A percentile compares a stretch with the other conserved stretches of the same genome.
Conservation (phyloP, 92 coral and sea anemone genomes). For the Paragorgia papillata region DNA sequence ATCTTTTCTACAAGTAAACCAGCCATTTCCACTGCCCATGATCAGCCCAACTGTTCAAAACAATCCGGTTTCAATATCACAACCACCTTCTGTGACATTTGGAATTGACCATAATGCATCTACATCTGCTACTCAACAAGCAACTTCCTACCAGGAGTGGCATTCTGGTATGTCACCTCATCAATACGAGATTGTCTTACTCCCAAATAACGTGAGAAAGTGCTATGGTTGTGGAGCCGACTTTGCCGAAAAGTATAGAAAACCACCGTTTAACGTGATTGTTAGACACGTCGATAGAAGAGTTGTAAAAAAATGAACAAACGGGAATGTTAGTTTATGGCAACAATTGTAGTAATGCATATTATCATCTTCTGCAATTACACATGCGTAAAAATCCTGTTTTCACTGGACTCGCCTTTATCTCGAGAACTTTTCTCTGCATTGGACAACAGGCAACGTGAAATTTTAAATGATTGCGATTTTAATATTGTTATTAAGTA, state of each 20-base stretch:
- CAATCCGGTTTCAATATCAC: no score
- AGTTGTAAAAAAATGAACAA: no score
- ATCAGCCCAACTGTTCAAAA: no score
- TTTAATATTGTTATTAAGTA: conserved; percentile 4
- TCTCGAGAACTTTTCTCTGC: background rate
- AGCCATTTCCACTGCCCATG: no score
- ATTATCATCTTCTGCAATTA: conserved; percentile 35
- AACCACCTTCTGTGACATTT: no score
- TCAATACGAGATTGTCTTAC: background rate
- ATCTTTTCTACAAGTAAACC: no score
- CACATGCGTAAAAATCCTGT: conserved; percentile 54
- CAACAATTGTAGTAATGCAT: conserved; percentile 42
- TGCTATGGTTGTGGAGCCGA: conserved; percentile 62
- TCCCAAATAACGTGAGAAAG: conserved; percentile 43
- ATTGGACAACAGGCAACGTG: conserved; percentile 4
- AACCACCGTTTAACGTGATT: conserved; percentile 26
- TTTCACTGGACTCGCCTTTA: conserved; percentile 47
- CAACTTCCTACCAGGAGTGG: no score
- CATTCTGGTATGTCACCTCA: no score
- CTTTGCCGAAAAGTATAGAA: conserved; percentile 37
- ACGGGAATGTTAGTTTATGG: no score
- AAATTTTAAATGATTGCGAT: conserved; percentile 1
- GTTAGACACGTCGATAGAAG: conserved; percentile 49
- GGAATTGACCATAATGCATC: no score
- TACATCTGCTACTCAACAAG: no score